These are phyloP conservation scores for Triplophysa siluroides DNA, from an alignment of 2,113 vertebrate genomes.

Conservation along the genomic window DNA sequence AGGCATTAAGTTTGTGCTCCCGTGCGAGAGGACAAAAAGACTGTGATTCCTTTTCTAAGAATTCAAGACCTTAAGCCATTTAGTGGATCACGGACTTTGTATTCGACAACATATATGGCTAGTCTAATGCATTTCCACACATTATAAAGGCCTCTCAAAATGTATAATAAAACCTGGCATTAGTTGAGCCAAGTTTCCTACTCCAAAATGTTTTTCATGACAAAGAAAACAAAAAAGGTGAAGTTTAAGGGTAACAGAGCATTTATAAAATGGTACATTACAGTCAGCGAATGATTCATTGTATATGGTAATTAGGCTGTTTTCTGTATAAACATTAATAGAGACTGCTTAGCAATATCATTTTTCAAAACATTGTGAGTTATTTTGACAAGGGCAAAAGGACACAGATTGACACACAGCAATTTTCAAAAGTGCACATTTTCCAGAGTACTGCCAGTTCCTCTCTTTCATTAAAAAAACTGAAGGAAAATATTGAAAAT, in stretches of 20 bases:
- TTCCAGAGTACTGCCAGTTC: neutral
- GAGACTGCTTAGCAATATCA: neutral
- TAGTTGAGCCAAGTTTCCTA: neutral
- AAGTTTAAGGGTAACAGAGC: neutral
- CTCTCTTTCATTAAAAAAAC: neutral
- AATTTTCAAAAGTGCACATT: constrained; percentile 8
- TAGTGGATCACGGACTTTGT: neutral
- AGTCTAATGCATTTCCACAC: constrained; percentile 1
- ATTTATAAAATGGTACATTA: neutral
- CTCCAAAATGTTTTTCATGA: neutral
- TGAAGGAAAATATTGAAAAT: constrained; percentile 12
- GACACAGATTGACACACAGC: no score
- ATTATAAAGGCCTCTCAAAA: neutral
- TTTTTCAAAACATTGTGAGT: neutral
- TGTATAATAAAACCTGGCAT: neutral
- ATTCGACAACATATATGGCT: neutral
- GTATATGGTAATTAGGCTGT: neutral
- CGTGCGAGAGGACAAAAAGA: neutral
- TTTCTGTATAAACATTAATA: constrained; percentile 7
- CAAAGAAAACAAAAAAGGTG: neutral
- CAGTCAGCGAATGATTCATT: neutral
- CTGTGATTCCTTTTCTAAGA: neutral
- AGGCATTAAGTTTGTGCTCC: neutral
- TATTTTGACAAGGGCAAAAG: neutral
- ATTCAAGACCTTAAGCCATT: constrained; percentile 6